Evolutionary conservation across 2,113 vertebrate genomes (phyloP).

Genomic region (Gracilinanus agilis): DNA sequence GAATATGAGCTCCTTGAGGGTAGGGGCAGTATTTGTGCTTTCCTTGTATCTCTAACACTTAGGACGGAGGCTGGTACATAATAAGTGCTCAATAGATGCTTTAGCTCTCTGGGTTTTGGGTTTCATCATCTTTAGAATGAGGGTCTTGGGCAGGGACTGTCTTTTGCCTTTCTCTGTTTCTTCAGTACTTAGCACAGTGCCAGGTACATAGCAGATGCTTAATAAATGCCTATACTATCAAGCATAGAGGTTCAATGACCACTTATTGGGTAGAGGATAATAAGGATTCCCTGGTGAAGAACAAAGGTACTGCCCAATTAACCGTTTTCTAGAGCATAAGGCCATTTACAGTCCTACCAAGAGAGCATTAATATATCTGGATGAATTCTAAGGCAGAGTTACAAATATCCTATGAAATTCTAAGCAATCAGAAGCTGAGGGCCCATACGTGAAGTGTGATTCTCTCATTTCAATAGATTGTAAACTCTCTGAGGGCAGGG

Average conservation of each 20-base stretch:
- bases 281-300: background rate
- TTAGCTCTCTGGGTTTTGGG: background rate
- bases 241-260: background rate
- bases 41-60: background rate
- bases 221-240: background rate
- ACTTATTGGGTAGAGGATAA: background rate
- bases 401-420: background rate
- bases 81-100: background rate
- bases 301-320: background rate
- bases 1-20: background rate
- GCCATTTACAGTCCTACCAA: background rate
- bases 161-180: background rate
- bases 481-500: background rate
- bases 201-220: background rate
- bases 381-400: background rate
- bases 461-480: background rate
- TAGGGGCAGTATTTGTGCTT: background rate
- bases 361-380: background rate
- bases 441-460: background rate
- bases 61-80: background rate
- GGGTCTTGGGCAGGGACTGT: background rate
- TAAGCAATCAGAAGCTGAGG: background rate
- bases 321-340: background rate
- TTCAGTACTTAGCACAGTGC: background rate
- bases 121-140: background rate